These are phyloP conservation scores for Oenanthe oenanthe DNA, from an alignment of 2,113 vertebrate species.

Conservation along the genomic window DNA sequence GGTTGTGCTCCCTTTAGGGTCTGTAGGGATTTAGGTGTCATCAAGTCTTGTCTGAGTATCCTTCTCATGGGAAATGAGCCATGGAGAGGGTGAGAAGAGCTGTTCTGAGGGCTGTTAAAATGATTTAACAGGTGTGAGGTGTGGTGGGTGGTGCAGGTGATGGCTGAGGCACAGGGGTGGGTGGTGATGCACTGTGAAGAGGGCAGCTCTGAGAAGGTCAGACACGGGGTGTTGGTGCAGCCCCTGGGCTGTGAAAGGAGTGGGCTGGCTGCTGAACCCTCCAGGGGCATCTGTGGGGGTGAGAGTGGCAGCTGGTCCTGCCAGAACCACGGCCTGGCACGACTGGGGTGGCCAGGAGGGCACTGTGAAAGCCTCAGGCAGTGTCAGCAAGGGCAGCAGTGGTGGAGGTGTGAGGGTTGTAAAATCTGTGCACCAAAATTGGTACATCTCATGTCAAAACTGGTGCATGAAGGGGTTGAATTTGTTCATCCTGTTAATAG, in stretches of 20 bases:
- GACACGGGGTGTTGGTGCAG: neutral
- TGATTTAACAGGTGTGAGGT: neutral
- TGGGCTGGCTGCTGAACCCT: neutral
- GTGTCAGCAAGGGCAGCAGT: neutral
- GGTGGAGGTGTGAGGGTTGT: neutral
- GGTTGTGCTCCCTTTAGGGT: neutral
- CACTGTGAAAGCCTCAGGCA: neutral
- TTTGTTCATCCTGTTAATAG: neutral
- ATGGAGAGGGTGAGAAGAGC: neutral
- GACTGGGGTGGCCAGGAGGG: fast-evolving
- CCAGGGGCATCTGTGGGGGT: no score
- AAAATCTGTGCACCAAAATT: neutral
- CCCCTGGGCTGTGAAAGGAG: neutral
- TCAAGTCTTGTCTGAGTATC: neutral
- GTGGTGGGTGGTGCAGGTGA: neutral
- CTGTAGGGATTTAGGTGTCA: neutral
- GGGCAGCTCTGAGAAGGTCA: neutral
- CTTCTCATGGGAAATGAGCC: conserved; percentile 3
- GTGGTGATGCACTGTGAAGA: neutral
- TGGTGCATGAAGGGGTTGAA: neutral
- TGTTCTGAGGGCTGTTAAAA: neutral
- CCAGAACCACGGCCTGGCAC: fast-evolving
- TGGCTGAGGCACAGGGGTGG: neutral
- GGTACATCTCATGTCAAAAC: neutral
- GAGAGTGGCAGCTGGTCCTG: neutral